Evolutionary conservation across 1,140 invertebrate genomes (phyloP), one percentile per base, ranked within the genome.

Genomic region (Plodia interpunctella): DNA sequence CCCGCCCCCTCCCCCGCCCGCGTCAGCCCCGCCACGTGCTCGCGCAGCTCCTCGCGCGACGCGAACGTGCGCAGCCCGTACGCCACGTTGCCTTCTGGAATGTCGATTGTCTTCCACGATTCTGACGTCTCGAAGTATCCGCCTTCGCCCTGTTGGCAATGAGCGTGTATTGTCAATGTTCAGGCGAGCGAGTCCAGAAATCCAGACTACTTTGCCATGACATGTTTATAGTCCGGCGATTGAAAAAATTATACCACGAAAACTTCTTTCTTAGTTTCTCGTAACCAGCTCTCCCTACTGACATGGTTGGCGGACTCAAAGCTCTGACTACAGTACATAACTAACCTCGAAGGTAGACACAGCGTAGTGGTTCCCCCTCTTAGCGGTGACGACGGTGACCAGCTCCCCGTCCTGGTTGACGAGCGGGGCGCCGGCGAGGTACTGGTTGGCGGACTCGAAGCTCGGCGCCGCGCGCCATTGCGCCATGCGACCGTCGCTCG

Each of bases 401-500:
- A 88, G 70, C 11, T 62, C 65, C 5, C 81, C 83, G 38, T 65
- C 72, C 51, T 76, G 65, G 64, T 70, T 65, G 53, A 78, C 75
- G 55, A 88, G 65, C 53, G 86, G 86, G n/a, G 86, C 65, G 49
- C 86, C 86, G 0, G 81, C 82, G 32, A 87, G 10, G 74, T 62
- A 84, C 35, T 30, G 49, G 76, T 87, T 88, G 63, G 64, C 59
- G n/a, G 86, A 88, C 72, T 87, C 83, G 76, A 88, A 88, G 55
- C 68, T 88, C 19, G 80, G 72, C 13, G 83, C 83, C 60, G 70
- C 65, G 2, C 83, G 76, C 86, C 86, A 88, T 65, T 81, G 78
- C 21, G 86, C 86, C 55, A 88, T 65, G 51, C 5, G 13, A 0
- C 86, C 85, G 68, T 88, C 83, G 55, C 68, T 68, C 0, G 86